These are phyloP conservation scores for Microvelia longipes DNA, from an alignment of 1,140 invertebrate species.

Conservation along the genomic window DNA sequence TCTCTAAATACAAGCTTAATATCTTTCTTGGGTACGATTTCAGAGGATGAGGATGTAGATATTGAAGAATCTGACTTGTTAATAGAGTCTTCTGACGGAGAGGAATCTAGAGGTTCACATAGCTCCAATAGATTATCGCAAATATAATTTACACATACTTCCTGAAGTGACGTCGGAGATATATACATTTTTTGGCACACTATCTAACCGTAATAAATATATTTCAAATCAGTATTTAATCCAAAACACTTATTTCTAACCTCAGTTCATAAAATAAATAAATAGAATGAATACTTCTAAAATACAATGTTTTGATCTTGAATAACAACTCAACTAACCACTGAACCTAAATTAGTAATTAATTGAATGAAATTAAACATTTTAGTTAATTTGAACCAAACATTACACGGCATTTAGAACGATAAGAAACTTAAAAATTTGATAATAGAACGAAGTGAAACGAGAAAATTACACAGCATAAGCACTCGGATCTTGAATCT, in stretches of 20 bases:
- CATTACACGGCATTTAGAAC: not conserved
- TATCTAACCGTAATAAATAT: not conserved
- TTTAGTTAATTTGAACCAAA: not conserved
- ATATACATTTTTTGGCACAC: slow-evolving; percentile 38
- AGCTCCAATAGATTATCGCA: slow-evolving; percentile 47
- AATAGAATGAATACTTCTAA: too few relatives aligned
- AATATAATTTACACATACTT: slow-evolving; percentile 50
- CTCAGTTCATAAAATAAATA: not conserved
- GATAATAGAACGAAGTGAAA: too few relatives aligned
- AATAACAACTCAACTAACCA: not conserved
- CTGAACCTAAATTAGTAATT: not conserved
- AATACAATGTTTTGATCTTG: too few relatives aligned
- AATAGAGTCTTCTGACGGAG: not conserved
- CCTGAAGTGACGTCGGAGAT: slow-evolving; percentile 44
- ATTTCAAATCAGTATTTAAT: not conserved
- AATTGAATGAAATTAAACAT: not conserved
- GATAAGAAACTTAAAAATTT: too few relatives aligned
- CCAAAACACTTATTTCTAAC: not conserved
- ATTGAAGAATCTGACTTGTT: not conserved
- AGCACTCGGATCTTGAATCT: not conserved
- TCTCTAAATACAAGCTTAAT: slow-evolving; percentile 36
- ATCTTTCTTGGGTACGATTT: slow-evolving; percentile 8
- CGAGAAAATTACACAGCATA: not conserved
- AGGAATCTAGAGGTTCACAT: slow-evolving; percentile 31
- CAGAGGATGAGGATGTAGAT: not conserved